A percentile compares a stretch with the other conserved stretches of the same genome.
Evolutionary conservation across 2,797 vertebrate species (phyloP).

Genomic region (Caiman crocodilus): DNA sequence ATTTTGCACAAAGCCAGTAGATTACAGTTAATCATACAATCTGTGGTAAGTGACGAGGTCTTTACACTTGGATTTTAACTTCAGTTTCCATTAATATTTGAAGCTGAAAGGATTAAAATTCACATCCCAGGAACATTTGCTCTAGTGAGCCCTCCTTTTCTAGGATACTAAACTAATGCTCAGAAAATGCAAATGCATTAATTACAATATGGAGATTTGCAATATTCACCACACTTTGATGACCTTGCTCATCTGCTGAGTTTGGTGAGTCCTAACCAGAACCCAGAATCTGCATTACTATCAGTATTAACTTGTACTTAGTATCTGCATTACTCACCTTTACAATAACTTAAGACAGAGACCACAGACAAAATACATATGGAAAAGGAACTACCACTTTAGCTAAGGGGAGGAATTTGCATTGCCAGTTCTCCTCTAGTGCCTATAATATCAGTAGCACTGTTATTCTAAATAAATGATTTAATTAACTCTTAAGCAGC

Average conservation of each 20-base stretch:
- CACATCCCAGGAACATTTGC: neutral
- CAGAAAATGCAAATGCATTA: neutral
- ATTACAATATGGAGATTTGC: neutral
- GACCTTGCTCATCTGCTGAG: neutral
- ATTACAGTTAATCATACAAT: neutral
- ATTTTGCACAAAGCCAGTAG: neutral
- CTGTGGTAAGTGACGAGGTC: neutral
- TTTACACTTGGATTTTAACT: neutral
- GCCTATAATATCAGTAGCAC: neutral
- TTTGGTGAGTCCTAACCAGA: neutral
- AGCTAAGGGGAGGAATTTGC: neutral
- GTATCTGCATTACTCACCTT: neutral
- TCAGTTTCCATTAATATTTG: neutral
- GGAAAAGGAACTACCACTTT: neutral
- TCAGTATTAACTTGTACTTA: too few relatives aligned
- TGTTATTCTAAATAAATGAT: neutral
- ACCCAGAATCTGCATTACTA: neutral
- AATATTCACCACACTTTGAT: neutral
- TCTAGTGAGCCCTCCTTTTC: neutral
- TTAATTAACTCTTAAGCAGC: neutral
- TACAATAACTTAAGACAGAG: neutral
- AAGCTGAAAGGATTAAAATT: neutral
- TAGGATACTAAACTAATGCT: neutral
- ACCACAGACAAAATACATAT: neutral
- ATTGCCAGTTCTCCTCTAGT: neutral